phyloP scores from a whole-genome alignment of 2,888 invertebrate species.

The Acanthosepion esculentum region DNA sequence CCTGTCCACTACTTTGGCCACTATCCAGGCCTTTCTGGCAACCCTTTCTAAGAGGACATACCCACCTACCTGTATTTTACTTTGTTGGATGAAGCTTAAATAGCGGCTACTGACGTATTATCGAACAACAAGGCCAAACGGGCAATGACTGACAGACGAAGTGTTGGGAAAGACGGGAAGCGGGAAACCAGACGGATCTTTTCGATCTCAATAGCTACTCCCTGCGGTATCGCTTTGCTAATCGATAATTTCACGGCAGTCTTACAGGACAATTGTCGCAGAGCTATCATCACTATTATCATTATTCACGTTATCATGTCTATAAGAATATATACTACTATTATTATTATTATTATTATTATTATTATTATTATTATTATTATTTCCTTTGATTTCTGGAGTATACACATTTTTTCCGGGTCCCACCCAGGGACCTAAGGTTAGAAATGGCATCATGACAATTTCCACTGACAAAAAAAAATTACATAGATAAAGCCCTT shows the following conservation, averaged over 20 bases:
- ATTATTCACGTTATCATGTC: background rate
- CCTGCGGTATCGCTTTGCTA: background rate
- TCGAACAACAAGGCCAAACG: background rate
- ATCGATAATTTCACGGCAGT: background rate
- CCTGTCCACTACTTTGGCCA: background rate
- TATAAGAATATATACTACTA: background rate
- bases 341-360: too few relatives aligned
- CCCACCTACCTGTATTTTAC: background rate
- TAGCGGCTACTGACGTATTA: background rate
- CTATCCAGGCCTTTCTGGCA: background rate
- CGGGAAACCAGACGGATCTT: background rate
- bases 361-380: too few relatives aligned
- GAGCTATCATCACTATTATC: background rate
- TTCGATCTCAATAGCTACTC: background rate
- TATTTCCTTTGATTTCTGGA: too few relatives aligned
- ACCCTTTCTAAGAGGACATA: background rate
- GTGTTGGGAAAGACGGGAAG: background rate
- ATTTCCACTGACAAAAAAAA: too few relatives aligned
- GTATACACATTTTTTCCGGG: too few relatives aligned
- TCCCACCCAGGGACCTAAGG: too few relatives aligned
- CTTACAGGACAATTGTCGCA: background rate
- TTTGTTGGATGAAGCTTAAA: background rate
- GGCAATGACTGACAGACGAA: background rate
- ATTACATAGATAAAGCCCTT: too few relatives aligned
- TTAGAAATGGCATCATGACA: too few relatives aligned